phyloP scores from a whole-genome alignment of 2,113 vertebrate species.

The Cervus canadensis region DNA sequence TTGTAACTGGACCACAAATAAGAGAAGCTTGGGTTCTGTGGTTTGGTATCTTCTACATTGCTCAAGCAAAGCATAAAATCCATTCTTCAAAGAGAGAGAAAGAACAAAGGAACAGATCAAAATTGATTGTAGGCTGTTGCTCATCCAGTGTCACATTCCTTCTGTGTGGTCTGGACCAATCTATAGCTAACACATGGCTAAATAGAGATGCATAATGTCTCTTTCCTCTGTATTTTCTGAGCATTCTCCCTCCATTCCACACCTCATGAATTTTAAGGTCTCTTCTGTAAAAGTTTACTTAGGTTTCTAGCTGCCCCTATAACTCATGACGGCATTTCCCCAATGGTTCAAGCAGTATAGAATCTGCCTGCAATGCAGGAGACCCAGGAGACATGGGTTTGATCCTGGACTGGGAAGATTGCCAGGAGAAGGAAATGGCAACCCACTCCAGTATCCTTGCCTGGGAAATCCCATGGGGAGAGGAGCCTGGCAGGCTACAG shows the following conservation, averaged over 20 bases:
- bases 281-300: not conserved
- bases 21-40: not conserved
- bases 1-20: not conserved
- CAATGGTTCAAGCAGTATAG: not conserved
- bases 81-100: not conserved
- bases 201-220: not conserved
- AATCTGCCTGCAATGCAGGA: not conserved
- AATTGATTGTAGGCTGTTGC: not conserved
- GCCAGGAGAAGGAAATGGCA: not conserved
- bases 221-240: not conserved
- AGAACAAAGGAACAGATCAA: not conserved
- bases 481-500: not conserved
- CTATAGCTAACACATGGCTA: not conserved
- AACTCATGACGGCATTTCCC: not conserved
- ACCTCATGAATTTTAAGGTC: not conserved
- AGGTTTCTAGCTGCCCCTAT: not conserved
- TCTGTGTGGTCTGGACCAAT: not conserved
- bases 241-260: not conserved
- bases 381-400: not conserved
- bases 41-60: not conserved
- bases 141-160: not conserved
- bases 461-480: not conserved
- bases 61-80: not conserved
- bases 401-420: not conserved
- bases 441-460: not conserved